phyloP scores from a whole-genome alignment of 2,797 vertebrate genomes.

The Eidolon dupreanum region DNA sequence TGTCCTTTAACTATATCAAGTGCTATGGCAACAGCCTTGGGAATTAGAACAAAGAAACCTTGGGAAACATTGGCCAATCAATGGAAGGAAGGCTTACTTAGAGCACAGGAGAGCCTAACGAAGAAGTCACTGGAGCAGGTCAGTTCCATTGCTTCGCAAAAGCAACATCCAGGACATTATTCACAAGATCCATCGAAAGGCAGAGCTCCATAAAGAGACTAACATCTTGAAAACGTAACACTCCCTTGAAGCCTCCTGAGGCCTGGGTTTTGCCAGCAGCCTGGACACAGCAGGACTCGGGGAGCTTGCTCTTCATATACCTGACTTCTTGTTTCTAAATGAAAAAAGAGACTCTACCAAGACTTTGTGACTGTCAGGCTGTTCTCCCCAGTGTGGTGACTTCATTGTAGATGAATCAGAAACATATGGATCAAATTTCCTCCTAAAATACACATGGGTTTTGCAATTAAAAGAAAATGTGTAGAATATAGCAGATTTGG shows the following conservation, averaged over 20 bases:
- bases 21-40: conserved; percentile 45
- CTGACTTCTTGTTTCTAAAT: not conserved
- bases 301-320: not conserved
- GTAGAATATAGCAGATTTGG: not conserved
- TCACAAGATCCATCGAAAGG: not conserved
- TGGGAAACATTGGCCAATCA: conserved; percentile 11
- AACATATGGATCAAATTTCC: conserved; percentile 34
- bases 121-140: not conserved
- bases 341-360: not conserved
- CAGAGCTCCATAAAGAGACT: not conserved
- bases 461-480: conserved; percentile 46
- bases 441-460: conserved; percentile 26
- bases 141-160: not conserved
- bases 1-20: conserved; percentile 33
- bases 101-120: not conserved
- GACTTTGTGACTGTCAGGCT: not conserved
- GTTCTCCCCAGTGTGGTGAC: conserved; percentile 27
- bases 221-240: not conserved
- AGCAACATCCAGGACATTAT: not conserved
- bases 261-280: not conserved
- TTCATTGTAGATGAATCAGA: conserved; percentile 49
- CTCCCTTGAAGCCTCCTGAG: not conserved
- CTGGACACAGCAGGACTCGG: not conserved
- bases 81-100: not conserved
- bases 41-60: conserved; percentile 49